Percentiles rank a stretch among this genome's conserved stretches.
Conservation (phyloP, 1,140 invertebrate species). For the Aphis gossypii region DNA sequence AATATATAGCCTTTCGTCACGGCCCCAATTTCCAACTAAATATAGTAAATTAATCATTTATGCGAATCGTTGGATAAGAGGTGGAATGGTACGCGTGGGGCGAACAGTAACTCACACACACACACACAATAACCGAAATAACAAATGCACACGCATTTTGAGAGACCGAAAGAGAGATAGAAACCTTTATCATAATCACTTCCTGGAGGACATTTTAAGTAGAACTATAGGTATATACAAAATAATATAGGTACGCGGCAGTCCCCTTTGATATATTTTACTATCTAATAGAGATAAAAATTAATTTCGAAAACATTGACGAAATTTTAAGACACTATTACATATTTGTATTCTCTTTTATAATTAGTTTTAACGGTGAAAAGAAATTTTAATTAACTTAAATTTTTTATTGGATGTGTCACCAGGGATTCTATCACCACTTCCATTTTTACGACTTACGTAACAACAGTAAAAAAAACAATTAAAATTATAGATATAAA, state of each 20-base stretch:
- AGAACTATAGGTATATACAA: no score
- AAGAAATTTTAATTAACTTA: conserved; percentile 43
- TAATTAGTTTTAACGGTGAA: conserved; percentile 17
- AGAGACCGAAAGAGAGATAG: background rate
- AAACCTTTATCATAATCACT: background rate
- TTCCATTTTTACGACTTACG: background rate
- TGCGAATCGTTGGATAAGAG: background rate
- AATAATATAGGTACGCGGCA: background rate
- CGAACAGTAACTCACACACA: background rate
- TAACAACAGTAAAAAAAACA: background rate
- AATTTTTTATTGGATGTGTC: background rate
- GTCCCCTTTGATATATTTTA: background rate
- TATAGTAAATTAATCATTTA: conserved; percentile 47
- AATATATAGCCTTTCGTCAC: conserved; percentile 39
- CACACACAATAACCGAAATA: background rate
- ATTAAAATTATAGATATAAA: background rate
- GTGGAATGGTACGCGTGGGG: background rate
- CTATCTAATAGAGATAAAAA: background rate
- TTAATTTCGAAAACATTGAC: conserved; percentile 31
- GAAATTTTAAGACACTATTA: background rate
- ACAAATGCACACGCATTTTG: background rate
- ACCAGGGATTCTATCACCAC: background rate
- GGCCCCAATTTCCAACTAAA: background rate
- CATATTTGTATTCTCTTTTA: background rate
- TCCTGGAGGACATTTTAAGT: background rate